These are phyloP conservation scores for Himalopsyche anomala DNA, from an alignment of 2,888 invertebrate species.

Conservation along the genomic window DNA sequence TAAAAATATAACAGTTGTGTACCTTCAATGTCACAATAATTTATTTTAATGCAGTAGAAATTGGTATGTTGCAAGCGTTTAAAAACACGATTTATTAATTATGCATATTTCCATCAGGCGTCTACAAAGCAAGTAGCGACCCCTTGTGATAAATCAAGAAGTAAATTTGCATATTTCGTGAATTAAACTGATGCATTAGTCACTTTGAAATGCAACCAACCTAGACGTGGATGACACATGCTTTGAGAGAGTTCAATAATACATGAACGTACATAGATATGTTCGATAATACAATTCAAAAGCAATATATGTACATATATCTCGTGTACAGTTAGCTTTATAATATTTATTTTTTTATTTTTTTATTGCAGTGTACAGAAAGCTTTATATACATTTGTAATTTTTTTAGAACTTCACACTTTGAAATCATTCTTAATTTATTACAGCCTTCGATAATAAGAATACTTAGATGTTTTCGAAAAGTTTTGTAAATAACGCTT, in stretches of 20 bases:
- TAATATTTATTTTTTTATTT: neutral
- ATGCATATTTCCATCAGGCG: conserved; percentile 25
- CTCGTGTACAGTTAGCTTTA: neutral
- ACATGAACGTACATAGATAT: neutral
- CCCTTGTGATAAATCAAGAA: conserved; percentile 30
- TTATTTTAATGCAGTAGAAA: neutral
- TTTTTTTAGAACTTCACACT: too few relatives aligned
- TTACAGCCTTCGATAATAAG: too few relatives aligned
- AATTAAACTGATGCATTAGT: conserved; percentile 41
- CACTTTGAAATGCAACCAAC: conserved; percentile 39
- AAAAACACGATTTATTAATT: conserved; percentile 16
- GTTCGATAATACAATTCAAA: neutral
- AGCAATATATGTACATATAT: neutral
- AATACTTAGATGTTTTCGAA: too few relatives aligned
- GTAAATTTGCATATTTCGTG: conserved; percentile 41
- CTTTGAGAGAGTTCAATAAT: neutral
- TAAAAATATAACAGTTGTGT: too few relatives aligned
- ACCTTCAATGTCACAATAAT: too few relatives aligned
- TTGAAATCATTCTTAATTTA: too few relatives aligned
- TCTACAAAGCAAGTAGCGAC: conserved; percentile 6
- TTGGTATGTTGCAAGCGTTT: conserved; percentile 5
- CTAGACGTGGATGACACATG: conserved; percentile 1
- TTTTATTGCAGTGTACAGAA: too few relatives aligned
- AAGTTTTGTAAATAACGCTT: too few relatives aligned
- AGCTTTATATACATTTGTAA: too few relatives aligned